Base-by-base conservation (phyloP, 2,113 vertebrate species). In the Platanista minor region DNA sequence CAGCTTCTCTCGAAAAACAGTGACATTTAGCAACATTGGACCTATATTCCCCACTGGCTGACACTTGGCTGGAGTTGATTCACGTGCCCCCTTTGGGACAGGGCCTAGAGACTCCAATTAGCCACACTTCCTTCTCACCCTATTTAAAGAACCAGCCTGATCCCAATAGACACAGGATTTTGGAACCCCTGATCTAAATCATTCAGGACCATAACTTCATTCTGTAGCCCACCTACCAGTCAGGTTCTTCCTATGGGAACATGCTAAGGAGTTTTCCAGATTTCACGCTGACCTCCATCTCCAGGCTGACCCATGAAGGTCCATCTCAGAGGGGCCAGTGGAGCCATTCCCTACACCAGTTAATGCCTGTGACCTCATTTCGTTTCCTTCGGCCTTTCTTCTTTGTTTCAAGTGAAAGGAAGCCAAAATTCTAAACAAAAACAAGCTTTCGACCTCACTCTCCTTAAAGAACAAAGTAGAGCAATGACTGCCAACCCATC, bases 401-500 rank as follows among this genome's bases (percentile, higher is more conserved):
- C 57, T 20, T 33, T 80, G 36, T 93, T 94, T 66, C 75, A 41
- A 72, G 57, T n/a, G 36, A 86, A 90, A 87, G 62, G 36, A 95
- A 90, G 75, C 89, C 96, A 94, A 94, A 43, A 87, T 46, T 46
- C 80, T 81, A 92, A 91, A 96, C 25, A 82, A 93, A 96, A 87
- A 67, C 9, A 33, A 89, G 84, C 31, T 81, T 83, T 90, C 59
- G 80, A 15, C 59, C 52, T 57, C 57, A 21, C 6, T 46, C 25
- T 52, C 87, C 69, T 90, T 77, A 94, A 46, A 84, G 57, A 87
- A 77, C 15, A 71, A 81, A 80, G 46, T 7, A 81, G 64, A 95
- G 43, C 29, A 25, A 39, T 3, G 6, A 46, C 10, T 61, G 93
- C 80, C 80, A 87, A 6, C 5, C 25, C 54, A n/a, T 61, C 33